These are phyloP conservation scores for Basileuterus tristriatus DNA, from an alignment of 2,797 vertebrate genomes.

Conservation along the genomic window DNA sequence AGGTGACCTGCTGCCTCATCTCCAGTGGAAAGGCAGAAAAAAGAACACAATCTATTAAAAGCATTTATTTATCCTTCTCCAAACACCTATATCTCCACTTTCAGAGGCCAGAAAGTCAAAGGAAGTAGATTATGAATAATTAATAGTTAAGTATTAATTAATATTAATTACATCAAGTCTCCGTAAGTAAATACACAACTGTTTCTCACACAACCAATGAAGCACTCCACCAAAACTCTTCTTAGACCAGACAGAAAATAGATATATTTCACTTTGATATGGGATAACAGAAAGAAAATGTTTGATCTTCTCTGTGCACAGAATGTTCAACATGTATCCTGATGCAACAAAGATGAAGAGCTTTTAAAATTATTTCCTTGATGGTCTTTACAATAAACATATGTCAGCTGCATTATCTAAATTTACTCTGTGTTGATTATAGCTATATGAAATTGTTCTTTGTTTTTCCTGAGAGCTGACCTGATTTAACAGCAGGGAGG, in stretches of 20 bases:
- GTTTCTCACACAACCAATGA: background rate
- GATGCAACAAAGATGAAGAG: conserved; percentile 5
- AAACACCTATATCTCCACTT: background rate
- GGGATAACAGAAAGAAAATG: background rate
- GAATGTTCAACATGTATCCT: background rate
- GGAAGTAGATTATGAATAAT: background rate
- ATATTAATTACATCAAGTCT: background rate
- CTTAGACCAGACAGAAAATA: background rate
- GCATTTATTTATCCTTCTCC: background rate
- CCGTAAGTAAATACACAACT: background rate
- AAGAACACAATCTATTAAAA: fast-evolving
- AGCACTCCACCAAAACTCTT: background rate
- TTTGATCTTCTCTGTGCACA: background rate
- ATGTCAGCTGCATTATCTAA: conserved; percentile 57
- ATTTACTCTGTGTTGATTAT: conserved; percentile 66
- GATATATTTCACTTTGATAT: background rate
- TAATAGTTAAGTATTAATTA: background rate
- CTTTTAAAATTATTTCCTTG: conserved; percentile 47
- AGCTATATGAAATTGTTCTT: conserved; percentile 42
- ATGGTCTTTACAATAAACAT: conserved; percentile 49
- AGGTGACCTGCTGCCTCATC: fast-evolving
- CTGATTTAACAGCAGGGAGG: conserved; percentile 62
- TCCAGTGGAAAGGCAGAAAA: fast-evolving
- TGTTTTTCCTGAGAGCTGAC: conserved; percentile 55
- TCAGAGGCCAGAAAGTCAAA: background rate